Base-by-base conservation (phyloP, 2,797 vertebrate genomes). In the Chelon labrosus region DNA sequence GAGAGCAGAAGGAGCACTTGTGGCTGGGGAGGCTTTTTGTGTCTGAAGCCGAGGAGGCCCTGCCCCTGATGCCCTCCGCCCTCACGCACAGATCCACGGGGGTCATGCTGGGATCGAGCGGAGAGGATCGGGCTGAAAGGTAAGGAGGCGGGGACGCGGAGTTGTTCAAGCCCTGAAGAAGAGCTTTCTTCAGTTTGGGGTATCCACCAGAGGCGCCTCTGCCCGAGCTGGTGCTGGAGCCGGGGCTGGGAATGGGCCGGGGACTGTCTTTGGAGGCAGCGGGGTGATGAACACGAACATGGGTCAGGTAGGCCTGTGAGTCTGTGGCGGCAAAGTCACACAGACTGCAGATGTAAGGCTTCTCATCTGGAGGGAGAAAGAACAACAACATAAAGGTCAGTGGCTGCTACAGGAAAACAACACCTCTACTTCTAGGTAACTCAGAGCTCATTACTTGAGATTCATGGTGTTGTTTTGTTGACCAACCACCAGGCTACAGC, bases 1-100 rank as follows among this genome's bases (percentile, higher is more conserved):
- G 96, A 73, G 91, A 95, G 87, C 97, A 99, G 91, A 96, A 97
- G 67, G 97, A 96, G 83, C 97, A 99, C 0, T 94, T 95, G 86
- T 98, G 96, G 61, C 93, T 88, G 10, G 94, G 92, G 75, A 97
- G 94, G 67, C 90, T 91, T 47, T 94, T 93, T 58, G 70, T 85
- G 75, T 95, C 95, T 75, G 89, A 75, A 10, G 91, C 85, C 50
- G 88, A 75, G 20, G 87, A 93, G 70, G 72, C 69, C 8, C 39
- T 37, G 12, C 79, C 90, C 72, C 91, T 90, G 74, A 69, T 77
- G 47, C 82, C 89, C 19, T 86, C 91, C 10, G 84, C 78, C 64
- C 92, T 85, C 55, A 93, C 85, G 51, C 93, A 93, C 10, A 95
- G 87, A 83, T 95, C 89, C 76, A 95, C 73, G 10, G 93, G 91